Conservation (phyloP, 2,797 vertebrate species). For the Coilia nasus region DNA sequence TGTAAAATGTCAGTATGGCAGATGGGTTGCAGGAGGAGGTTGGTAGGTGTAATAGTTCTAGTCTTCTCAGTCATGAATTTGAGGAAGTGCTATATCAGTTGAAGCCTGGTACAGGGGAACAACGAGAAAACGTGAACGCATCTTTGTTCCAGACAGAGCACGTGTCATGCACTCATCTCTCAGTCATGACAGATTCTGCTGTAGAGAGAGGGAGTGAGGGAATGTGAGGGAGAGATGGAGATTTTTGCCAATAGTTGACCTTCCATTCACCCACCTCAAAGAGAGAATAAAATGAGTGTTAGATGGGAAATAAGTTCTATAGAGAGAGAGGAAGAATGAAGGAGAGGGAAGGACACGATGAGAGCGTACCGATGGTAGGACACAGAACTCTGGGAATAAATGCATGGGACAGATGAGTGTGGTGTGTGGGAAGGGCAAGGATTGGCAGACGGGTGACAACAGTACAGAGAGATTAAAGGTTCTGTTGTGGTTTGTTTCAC, state of each 20-base stretch:
- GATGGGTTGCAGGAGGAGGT: neutral
- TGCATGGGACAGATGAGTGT: neutral
- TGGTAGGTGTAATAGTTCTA: neutral
- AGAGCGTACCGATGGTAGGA: neutral
- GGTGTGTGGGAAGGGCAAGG: neutral
- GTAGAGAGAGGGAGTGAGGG: neutral
- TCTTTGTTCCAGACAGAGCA: slow-evolving; percentile 21
- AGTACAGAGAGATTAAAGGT: neutral
- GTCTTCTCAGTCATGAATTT: slow-evolving; percentile 22
- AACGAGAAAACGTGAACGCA: slow-evolving; percentile 11
- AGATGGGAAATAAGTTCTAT: neutral
- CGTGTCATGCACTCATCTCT: slow-evolving; percentile 31
- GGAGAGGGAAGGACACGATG: neutral
- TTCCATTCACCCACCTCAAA: neutral
- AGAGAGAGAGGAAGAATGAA: neutral
- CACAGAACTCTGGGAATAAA: neutral
- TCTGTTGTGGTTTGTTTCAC: neutral
- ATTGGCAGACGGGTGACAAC: neutral
- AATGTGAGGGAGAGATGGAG: neutral
- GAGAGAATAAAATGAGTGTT: neutral
- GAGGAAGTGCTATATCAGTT: neutral
- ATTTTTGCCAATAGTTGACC: neutral
- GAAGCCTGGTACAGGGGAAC: neutral
- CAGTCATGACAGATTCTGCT: neutral
- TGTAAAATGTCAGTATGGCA: slow-evolving; percentile 27